Percentiles rank a stretch among this genome's conserved stretches.
phyloP scores from a whole-genome alignment of 2,797 vertebrate species.

The Tauraco hartlaubi region DNA sequence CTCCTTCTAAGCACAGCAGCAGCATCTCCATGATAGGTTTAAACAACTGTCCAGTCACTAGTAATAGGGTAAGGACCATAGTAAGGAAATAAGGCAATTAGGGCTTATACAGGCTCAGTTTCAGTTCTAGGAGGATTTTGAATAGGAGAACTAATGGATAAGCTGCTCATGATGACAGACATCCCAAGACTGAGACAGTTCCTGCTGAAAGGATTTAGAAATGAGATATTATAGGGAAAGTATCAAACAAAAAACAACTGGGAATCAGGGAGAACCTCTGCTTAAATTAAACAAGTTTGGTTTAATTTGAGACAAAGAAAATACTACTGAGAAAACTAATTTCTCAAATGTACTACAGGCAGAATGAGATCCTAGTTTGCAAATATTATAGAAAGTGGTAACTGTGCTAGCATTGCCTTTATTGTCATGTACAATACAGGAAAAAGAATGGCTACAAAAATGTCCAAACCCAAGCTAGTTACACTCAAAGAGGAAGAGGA shows the following conservation, averaged over 20 bases:
- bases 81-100: background rate
- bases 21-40: background rate
- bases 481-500: background rate
- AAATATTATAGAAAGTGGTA: background rate
- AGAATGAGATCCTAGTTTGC: background rate
- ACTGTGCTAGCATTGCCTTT: background rate
- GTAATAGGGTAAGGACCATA: background rate
- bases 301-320: background rate
- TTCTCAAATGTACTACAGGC: background rate
- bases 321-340: background rate
- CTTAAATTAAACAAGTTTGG: background rate
- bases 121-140: background rate
- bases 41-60: background rate
- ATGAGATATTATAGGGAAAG: background rate
- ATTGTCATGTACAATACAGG: rapidly evolving
- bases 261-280: background rate
- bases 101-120: background rate
- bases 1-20: background rate
- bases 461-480: background rate
- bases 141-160: background rate
- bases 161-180: background rate
- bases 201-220: background rate
- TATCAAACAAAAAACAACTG: rapidly evolving
- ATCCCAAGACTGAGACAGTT: background rate
- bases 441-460: background rate